Base-by-base conservation (phyloP, 2,888 invertebrate species). In the Hypolimnas misippus region DNA sequence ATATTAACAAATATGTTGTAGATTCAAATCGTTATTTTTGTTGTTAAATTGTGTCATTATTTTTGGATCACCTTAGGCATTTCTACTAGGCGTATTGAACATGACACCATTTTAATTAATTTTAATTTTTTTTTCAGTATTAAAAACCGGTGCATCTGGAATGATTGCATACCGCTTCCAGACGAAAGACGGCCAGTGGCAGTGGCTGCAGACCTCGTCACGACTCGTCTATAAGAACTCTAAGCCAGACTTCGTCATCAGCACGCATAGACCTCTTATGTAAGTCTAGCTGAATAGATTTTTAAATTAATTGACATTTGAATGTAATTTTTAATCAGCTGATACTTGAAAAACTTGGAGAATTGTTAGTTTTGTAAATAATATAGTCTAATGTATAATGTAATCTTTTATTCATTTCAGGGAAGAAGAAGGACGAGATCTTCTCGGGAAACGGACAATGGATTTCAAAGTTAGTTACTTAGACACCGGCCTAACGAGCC, bases 391-490 rank as follows among this genome's bases (percentile, higher is more conserved):
- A n/a, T n/a, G n/a, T n/a, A n/a, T n/a, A n/a, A n/a, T n/a, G n/a
- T n/a, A n/a, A n/a, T n/a, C n/a, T n/a, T n/a, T n/a, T n/a, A n/a
- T n/a, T n/a, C n/a, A n/a, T n/a, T 46, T 19, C 87, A 98, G 98
- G 95, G 99, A 99, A 84, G 99, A 99, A 88, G 99, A 99, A 93
- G 99, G 99, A 10, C 95, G 98, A 70, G 99, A 99, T 88, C 92
- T 99, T 66, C 93, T 99, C 53, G 99, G 99, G 35, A 99, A 99
- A 87, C 94, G 99, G 70, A 99, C 99, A 5, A 98, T 98, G 97
- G 99, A 99, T 89, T 99, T 99, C 89, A 99, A 99, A 94, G 98
- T 98, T 60, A 98, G 98, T 83, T 99, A 99, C 89, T 93, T 99
- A 77, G 98, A 98, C 83, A 98, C 98, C 0, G 98, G 98, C 14